Conservation (phyloP, 2,113 vertebrate species). For the Nyctereutes procyonoides region DNA sequence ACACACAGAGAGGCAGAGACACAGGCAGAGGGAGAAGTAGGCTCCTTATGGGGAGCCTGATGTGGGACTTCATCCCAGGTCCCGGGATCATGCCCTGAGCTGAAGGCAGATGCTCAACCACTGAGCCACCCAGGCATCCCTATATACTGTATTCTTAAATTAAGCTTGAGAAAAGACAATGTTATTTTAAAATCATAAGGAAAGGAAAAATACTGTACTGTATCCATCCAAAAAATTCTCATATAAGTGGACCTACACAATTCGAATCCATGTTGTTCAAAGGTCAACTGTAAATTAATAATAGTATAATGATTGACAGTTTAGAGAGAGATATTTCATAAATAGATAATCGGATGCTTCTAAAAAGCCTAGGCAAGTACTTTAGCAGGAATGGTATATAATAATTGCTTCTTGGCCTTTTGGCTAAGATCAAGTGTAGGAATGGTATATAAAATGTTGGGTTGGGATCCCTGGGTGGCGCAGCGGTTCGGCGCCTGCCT, state of each 20-base stretch:
- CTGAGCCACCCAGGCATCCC: no score
- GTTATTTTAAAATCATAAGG: not conserved
- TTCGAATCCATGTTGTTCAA: not conserved
- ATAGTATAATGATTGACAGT: not conserved
- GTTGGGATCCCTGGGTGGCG: no score
- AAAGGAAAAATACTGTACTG: not conserved
- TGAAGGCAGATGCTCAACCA: no score
- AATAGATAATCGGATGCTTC: not conserved
- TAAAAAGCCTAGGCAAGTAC: not conserved
- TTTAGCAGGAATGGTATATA: not conserved
- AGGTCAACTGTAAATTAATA: not conserved
- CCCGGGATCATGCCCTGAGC: no score
- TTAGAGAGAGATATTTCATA: not conserved
- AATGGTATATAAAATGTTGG: not conserved
- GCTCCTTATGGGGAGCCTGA: no score
- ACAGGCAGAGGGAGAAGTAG: no score
- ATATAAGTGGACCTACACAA: not conserved
- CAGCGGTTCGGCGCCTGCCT: no score
- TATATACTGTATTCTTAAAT: not conserved
- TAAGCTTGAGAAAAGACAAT: not conserved
- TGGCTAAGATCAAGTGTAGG: not conserved
- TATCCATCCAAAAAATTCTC: not conserved
- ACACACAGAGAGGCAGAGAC: no score
- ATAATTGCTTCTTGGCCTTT: no score
- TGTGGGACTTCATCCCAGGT: no score